Evolutionary conservation across 2,888 invertebrate genomes (phyloP).

Genomic region (Acronicta leporina): DNA sequence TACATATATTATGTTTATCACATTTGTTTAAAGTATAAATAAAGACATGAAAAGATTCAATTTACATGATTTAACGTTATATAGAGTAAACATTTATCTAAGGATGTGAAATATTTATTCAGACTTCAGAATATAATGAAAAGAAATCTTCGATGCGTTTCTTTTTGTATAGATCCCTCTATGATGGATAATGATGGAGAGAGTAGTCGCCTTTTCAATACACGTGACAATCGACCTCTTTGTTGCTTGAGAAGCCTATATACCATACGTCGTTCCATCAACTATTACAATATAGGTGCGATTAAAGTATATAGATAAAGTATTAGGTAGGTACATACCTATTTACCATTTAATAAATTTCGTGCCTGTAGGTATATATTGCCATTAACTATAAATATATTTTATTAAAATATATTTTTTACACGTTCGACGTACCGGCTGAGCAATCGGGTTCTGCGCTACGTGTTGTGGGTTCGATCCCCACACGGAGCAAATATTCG

Average conservation of each 20-base stretch:
- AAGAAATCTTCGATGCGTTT: constrained; percentile 14
- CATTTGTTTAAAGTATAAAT: too few species aligned
- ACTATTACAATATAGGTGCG: background rate
- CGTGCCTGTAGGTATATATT: too few species aligned
- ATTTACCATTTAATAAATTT: too few species aligned
- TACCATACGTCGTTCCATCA: background rate
- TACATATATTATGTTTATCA: too few species aligned
- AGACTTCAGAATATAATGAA: constrained; percentile 10
- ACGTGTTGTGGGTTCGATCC: too few species aligned
- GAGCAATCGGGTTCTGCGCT: too few species aligned
- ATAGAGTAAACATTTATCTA: background rate
- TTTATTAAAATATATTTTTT: too few species aligned
- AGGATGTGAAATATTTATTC: background rate
- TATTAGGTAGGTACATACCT: background rate
- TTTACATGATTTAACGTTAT: too few species aligned
- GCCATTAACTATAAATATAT: too few species aligned
- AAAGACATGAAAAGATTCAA: too few species aligned
- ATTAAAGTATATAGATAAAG: background rate
- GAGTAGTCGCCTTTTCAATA: constrained; percentile 3
- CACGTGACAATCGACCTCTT: constrained; percentile 3
- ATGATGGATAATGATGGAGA: constrained; percentile 25
- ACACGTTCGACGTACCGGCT: too few species aligned
- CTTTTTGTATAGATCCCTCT: constrained; percentile 3
- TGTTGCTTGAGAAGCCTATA: constrained; percentile 6
- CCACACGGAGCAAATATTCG: too few species aligned